Conservation (phyloP, 2,797 vertebrate genomes). For the Anguilla anguilla region DNA sequence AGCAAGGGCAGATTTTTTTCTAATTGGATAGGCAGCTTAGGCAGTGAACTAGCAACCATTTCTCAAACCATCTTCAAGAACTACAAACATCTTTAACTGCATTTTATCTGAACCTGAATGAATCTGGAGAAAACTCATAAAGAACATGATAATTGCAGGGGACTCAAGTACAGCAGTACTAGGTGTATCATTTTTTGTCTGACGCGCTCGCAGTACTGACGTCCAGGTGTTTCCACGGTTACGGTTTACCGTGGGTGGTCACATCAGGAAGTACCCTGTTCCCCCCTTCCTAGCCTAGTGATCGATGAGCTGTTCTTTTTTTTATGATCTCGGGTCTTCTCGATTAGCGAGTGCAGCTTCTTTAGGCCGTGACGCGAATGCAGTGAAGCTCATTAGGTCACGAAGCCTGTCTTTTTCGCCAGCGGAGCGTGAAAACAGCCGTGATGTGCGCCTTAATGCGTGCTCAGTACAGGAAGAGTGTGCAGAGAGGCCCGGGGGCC, state of each 20-base stretch:
- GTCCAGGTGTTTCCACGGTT: background rate
- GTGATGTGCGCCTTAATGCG: slow-evolving; percentile 43
- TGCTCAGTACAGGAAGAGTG: background rate
- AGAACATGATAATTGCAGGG: background rate
- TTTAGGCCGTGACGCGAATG: background rate
- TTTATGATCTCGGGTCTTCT: background rate
- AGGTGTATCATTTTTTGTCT: background rate
- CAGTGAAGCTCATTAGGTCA: background rate
- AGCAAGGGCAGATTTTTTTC: background rate
- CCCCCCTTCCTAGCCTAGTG: background rate
- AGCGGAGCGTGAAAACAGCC: background rate
- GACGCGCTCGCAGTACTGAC: background rate
- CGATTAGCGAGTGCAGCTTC: background rate
- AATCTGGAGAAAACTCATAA: background rate
- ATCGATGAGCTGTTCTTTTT: background rate
- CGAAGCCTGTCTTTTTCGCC: background rate
- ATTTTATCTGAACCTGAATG: background rate
- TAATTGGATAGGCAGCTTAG: background rate
- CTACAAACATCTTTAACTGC: background rate
- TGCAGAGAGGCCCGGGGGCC: background rate
- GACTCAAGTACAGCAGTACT: background rate
- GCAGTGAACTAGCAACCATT: background rate
- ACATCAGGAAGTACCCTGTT: background rate
- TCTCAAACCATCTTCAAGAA: background rate
- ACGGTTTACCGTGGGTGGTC: background rate